A percentile compares a stretch with the other conserved stretches of the same genome.
These are phyloP conservation scores for Garrulus glandarius DNA, from an alignment of 2,797 vertebrate species.

Conservation along the genomic window DNA sequence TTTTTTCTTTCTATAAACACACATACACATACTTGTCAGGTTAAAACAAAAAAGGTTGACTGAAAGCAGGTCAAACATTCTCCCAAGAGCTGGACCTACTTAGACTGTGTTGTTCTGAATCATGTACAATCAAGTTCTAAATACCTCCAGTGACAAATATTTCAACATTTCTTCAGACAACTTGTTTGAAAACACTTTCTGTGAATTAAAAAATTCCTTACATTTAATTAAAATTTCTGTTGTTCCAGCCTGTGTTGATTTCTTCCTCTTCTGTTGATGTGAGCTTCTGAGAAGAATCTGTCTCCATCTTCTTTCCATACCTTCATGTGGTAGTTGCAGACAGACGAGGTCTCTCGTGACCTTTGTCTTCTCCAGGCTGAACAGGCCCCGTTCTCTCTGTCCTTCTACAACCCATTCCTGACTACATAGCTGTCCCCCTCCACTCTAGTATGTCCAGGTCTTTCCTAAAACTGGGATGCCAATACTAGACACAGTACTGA, in stretches of 20 bases:
- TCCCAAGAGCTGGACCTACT: not conserved
- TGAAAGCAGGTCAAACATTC: not conserved
- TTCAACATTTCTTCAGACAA: not conserved
- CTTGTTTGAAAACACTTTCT: not conserved
- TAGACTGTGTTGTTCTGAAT: not conserved
- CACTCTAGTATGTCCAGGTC: too few species aligned
- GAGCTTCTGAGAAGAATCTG: not conserved
- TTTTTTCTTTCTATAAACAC: not conserved
- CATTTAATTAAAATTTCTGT: not conserved
- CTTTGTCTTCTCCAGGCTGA: not conserved
- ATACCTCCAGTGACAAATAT: not conserved
- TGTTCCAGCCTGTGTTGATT: not conserved
- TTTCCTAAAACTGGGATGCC: not conserved
- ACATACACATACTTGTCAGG: not conserved
- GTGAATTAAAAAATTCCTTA: not conserved
- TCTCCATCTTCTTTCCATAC: not conserved
- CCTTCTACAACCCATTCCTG: not conserved
- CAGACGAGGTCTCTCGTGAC: not conserved
- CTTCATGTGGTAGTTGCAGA: not conserved
- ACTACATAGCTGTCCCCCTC: accelerated
- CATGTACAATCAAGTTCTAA: not conserved
- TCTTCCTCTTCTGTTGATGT: not conserved
- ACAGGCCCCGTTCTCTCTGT: not conserved
- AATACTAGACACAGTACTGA: not conserved
- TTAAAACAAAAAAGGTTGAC: not conserved